phyloP scores from a whole-genome alignment of 2,888 invertebrate species.

The Drosophila formosana region DNA sequence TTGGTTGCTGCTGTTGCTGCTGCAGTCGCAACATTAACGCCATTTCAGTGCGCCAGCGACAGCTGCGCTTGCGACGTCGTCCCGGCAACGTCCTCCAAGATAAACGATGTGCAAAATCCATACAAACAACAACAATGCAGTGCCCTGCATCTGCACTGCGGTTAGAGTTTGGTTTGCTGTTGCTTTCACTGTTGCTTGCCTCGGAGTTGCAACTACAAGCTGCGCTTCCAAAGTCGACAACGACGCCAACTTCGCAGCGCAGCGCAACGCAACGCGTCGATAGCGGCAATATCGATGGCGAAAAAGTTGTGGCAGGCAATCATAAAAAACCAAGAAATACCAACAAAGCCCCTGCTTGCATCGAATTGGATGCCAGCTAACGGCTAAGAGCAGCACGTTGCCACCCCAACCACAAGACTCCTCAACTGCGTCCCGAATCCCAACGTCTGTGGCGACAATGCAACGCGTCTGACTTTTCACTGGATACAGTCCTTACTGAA shows the following conservation, averaged over 20 bases:
- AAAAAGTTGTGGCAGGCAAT: slow-evolving; percentile 81
- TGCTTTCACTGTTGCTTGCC: slow-evolving; percentile 2
- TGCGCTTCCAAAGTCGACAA: slow-evolving; percentile 46
- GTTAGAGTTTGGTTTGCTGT: slow-evolving; percentile 1
- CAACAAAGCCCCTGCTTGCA: slow-evolving; percentile 64
- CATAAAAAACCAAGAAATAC: slow-evolving; percentile 74
- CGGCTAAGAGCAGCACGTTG: slow-evolving; percentile 4
- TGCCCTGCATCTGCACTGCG: slow-evolving; percentile 30
- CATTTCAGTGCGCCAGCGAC: slow-evolving; percentile 75
- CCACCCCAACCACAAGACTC: not conserved
- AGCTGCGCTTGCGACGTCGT: slow-evolving; percentile 74
- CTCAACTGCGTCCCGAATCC: not conserved
- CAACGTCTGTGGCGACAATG: slow-evolving; percentile 29
- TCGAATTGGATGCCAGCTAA: slow-evolving; percentile 36
- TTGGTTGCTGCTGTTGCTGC: slow-evolving; percentile 48
- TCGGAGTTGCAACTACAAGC: slow-evolving; percentile 66
- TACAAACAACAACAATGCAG: slow-evolving; percentile 64
- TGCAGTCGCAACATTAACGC: slow-evolving; percentile 80
- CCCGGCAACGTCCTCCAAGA: slow-evolving; percentile 64
- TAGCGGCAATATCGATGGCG: slow-evolving; percentile 77
- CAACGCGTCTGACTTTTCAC: not conserved
- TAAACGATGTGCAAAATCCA: slow-evolving; percentile 81
- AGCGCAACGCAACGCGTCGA: slow-evolving; percentile 21
- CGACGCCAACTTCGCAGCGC: not conserved
- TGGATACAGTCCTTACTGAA: not conserved